Base-by-base conservation (phyloP, 2,113 vertebrate genomes). In the Oncorhynchus kisutch region DNA sequence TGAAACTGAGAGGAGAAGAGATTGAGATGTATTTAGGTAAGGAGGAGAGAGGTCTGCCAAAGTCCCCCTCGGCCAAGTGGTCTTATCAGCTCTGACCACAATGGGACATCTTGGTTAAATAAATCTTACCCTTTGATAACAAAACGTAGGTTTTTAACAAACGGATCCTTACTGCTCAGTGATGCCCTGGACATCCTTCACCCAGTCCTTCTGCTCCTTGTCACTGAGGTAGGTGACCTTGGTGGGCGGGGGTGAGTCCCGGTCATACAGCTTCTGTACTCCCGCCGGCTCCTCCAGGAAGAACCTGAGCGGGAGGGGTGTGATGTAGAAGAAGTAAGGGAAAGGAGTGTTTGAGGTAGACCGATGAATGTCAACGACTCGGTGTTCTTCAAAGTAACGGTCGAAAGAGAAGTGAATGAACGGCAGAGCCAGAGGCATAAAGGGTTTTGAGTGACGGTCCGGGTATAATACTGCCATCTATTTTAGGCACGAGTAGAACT, bases 141-240 rank as follows among this genome's bases (percentile, higher is more conserved):
- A 45, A 11, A 45, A 45, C 39, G 2, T 45, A 11, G 39, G 9
- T 12, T 45, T 11, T 45, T 45, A 25, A 39, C 34, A 39, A 34
- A 49, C 25, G 11, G 27, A 5, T 34, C 1, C 96, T 94, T 92
- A 99, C 98, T 95, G 84, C 90, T 99, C 98, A 73, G 95, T 95
- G 89, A 97, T 88, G 85, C 95, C 94, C 87, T 98, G 96, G 73
- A 97, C 89, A 24, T 99, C 97, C 91, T 97, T 99, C 72, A 95
- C 45, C 97, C 98, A 98, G 0, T 91, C 90, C 74, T 93, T 96
- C 85, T 96, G 94, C 34, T 98, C 96, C 84, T 97, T 97, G 82
- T 97, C 97, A 83, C 92, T 94, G 82, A 97, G 82, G 14, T 88
- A 91, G 2, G 83, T 73, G 70, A 96, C 94, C 93, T 95, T 96